These are phyloP conservation scores for Tylochromis polylepis DNA, from an alignment of 2,113 vertebrate species.

Conservation along the genomic window DNA sequence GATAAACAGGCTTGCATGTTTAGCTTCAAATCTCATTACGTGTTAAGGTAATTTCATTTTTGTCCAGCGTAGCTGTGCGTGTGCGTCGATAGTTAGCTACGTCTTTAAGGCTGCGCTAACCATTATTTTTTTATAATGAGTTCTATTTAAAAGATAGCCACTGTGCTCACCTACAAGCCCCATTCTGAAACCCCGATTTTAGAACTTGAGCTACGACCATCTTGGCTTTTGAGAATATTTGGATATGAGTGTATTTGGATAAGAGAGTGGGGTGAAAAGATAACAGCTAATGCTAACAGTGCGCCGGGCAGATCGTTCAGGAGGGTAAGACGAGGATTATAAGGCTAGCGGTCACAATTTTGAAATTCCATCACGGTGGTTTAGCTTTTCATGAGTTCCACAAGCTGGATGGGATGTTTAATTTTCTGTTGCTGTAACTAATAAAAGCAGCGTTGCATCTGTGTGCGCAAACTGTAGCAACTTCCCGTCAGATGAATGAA, in stretches of 20 bases:
- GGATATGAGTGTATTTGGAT: background rate
- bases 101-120: background rate
- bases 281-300: background rate
- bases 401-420: background rate
- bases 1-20: background rate
- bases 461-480: background rate
- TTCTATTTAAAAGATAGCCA: background rate
- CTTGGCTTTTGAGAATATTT: background rate
- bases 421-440: background rate
- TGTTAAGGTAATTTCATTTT: background rate
- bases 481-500: background rate
- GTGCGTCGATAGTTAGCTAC: background rate
- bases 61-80: background rate
- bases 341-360: background rate
- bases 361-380: background rate
- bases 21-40: background rate
- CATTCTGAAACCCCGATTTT: background rate
- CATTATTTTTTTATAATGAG: background rate
- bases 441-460: accelerated
- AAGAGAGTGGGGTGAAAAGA: background rate
- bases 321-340: background rate
- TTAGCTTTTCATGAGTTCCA: background rate
- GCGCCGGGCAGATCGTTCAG: background rate
- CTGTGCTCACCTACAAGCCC: background rate
- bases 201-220: background rate